Evolutionary conservation across 2,888 invertebrate species (phyloP).

Genomic region (Drosophila mayaguana): DNA sequence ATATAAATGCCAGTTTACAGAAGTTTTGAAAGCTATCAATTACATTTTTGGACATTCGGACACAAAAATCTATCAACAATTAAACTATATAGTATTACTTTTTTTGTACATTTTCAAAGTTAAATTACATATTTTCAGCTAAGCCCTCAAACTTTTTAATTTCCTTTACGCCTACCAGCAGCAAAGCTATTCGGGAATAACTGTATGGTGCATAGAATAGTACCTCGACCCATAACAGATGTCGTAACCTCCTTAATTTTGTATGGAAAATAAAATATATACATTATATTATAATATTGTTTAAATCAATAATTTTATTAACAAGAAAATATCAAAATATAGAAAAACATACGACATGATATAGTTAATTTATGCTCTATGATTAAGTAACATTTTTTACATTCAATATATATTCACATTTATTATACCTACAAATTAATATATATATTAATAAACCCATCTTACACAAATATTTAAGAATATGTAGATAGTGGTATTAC

Average conservation of each 20-base stretch:
- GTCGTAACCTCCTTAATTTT: too few species aligned
- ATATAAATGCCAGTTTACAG: neutral
- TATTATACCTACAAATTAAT: neutral
- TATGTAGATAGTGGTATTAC: conserved; percentile 6
- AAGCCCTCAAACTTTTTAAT: too few species aligned
- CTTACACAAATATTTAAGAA: conserved; percentile 17
- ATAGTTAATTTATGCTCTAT: conserved; percentile 7
- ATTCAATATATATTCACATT: conserved; percentile 5
- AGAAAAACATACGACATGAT: conserved; percentile 4
- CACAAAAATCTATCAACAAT: neutral
- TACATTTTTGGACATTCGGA: neutral
- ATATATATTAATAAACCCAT: conserved; percentile 21
- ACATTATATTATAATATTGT: conserved; percentile 3
- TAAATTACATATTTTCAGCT: too few species aligned
- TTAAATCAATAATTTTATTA: conserved; percentile 15
- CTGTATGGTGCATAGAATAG: too few species aligned
- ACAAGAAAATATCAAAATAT: neutral
- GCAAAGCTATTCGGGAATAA: too few species aligned
- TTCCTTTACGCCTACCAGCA: too few species aligned
- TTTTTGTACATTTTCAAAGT: too few species aligned
- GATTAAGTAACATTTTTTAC: conserved; percentile 13
- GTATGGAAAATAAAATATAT: neutral
- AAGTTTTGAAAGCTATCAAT: too few species aligned
- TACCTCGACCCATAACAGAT: too few species aligned
- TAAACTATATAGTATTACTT: neutral